Conservation (phyloP, 2,888 invertebrate species). For the Tigriopus californicus region DNA sequence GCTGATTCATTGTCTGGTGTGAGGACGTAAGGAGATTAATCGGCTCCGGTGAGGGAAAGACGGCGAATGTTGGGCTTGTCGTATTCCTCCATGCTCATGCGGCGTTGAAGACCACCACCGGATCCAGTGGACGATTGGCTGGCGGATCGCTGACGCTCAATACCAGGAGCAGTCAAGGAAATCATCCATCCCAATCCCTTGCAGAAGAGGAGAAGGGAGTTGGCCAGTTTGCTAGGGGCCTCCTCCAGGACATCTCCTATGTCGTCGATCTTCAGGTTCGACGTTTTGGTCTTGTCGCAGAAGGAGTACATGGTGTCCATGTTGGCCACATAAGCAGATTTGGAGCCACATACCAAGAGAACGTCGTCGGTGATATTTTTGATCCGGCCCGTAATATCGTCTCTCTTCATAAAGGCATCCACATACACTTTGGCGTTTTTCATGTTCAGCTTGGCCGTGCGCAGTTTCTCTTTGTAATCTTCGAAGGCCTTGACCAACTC, state of each 20-base stretch:
- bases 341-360: conserved; percentile 57
- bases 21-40: neutral
- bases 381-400: neutral
- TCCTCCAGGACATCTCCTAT: conserved; percentile 73
- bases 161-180: conserved; percentile 60
- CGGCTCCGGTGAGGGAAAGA: conserved; percentile 38
- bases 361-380: conserved; percentile 51
- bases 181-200: conserved; percentile 68
- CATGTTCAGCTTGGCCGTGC: conserved; percentile 57
- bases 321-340: conserved; percentile 55
- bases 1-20: no score
- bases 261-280: conserved; percentile 61
- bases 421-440: conserved; percentile 64
- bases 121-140: conserved; percentile 32
- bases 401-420: conserved; percentile 58
- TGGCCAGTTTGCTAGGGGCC: conserved; percentile 65
- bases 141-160: conserved; percentile 44
- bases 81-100: conserved; percentile 64
- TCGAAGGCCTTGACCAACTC: conserved; percentile 23
- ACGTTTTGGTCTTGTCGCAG: conserved; percentile 59
- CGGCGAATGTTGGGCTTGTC: conserved; percentile 58
- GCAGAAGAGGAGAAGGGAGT: conserved; percentile 66
- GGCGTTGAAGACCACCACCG: conserved; percentile 35
- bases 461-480: conserved; percentile 47
- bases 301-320: conserved; percentile 58